Evolutionary conservation across 2,113 vertebrate genomes (phyloP).

Genomic region (Caranx ignobilis): DNA sequence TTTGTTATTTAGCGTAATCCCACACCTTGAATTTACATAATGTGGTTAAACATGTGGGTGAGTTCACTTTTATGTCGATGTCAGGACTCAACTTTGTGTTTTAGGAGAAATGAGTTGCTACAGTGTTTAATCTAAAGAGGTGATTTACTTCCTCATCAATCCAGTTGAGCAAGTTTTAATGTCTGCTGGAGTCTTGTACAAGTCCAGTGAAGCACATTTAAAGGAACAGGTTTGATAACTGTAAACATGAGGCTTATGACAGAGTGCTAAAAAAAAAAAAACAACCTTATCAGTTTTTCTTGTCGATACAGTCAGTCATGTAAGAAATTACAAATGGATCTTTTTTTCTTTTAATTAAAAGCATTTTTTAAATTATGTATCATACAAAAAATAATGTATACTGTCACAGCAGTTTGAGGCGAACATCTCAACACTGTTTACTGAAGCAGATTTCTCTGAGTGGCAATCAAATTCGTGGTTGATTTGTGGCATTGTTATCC

Average conservation of each 20-base stretch:
- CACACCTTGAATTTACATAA: not conserved
- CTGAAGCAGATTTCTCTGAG: not conserved
- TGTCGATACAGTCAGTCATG: not conserved
- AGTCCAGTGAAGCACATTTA: rapidly evolving
- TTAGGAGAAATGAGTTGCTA: not conserved
- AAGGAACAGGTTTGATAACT: not conserved
- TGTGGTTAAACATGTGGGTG: not conserved
- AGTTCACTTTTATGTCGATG: not conserved
- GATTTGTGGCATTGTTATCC: not conserved
- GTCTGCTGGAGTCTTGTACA: not conserved
- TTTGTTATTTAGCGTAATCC: not conserved
- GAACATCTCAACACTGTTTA: not conserved
- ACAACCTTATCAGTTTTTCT: too few species aligned
- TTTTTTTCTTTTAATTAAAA: too few species aligned
- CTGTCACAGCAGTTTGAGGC: not conserved
- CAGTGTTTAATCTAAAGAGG: not conserved
- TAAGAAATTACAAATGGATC: not conserved
- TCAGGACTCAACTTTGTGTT: not conserved
- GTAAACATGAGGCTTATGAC: not conserved
- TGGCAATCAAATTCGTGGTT: not conserved
- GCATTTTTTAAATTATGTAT: not conserved
- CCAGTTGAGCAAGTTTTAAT: slow-evolving; percentile 7
- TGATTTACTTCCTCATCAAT: not conserved
- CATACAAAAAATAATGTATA: not conserved
- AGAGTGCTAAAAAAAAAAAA: not conserved